These are phyloP conservation scores for Mormoops blainvillei DNA, from an alignment of 2,113 vertebrate genomes.

Conservation along the genomic window DNA sequence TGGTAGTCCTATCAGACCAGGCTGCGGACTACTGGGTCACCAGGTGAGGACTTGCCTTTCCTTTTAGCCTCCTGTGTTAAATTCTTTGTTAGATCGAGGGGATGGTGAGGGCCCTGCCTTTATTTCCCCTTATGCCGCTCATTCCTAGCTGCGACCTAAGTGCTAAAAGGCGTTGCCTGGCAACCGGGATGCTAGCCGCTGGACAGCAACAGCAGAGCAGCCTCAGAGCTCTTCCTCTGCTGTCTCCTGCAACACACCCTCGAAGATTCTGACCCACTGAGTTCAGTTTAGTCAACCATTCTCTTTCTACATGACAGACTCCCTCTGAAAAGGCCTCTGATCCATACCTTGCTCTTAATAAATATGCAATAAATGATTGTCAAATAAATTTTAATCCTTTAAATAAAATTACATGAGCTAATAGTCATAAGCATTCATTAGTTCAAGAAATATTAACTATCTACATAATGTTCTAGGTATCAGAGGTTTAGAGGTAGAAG, in stretches of 20 bases:
- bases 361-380: neutral
- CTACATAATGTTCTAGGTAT: neutral
- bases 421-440: neutral
- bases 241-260: neutral
- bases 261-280: neutral
- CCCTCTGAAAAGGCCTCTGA: neutral
- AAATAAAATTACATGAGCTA: neutral
- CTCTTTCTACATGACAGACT: neutral
- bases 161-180: no score
- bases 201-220: no score
- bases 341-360: neutral
- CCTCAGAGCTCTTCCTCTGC: no score
- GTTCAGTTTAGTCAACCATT: neutral
- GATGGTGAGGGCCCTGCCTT: no score
- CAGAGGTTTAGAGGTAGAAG: neutral
- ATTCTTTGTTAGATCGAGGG: no score
- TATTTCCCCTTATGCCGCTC: no score
- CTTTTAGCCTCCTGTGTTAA: no score
- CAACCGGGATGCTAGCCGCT: no score
- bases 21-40: no score
- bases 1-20: no score
- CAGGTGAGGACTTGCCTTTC: no score
- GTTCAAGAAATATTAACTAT: neutral
- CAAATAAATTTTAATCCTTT: conserved; percentile 7
- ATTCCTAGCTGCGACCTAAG: no score